Percentiles rank a stretch among this genome's conserved stretches.
phyloP scores from a whole-genome alignment of 2,888 invertebrate genomes.

The Drosophila mercatorum region DNA sequence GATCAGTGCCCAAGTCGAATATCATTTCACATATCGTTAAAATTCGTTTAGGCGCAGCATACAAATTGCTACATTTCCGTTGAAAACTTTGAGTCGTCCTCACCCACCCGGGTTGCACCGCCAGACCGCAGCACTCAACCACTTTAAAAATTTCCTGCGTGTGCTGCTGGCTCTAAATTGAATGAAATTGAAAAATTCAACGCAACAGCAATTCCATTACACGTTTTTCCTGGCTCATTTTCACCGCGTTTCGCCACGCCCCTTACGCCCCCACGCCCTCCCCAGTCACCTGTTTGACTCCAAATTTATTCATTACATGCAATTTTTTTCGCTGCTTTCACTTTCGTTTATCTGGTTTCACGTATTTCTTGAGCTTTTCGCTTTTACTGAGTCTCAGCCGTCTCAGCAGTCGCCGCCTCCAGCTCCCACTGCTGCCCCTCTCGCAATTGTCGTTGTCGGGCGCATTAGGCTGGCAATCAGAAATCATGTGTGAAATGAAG shows the following conservation, averaged over 20 bases:
- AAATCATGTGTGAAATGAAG: conserved; percentile 82
- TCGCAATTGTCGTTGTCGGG: conserved; percentile 23
- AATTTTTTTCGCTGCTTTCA: conserved; percentile 72
- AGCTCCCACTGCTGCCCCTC: not conserved
- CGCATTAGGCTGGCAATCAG: conserved; percentile 82
- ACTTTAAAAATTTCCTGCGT: conserved; percentile 59
- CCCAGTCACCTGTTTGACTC: conserved; percentile 37
- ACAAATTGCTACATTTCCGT: conserved; percentile 82
- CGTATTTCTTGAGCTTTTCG: conserved; percentile 49
- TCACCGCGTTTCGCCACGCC: conserved; percentile 61
- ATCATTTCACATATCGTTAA: conserved; percentile 83
- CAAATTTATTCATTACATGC: conserved; percentile 82
- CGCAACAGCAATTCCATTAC: conserved; percentile 79
- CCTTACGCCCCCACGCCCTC: conserved; percentile 7
- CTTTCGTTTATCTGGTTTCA: conserved; percentile 73
- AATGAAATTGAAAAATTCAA: conserved; percentile 83
- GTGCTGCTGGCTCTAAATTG: conserved; percentile 73
- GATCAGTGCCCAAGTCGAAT: conserved; percentile 74
- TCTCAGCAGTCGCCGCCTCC: not conserved
- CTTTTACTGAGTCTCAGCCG: conserved; percentile 46
- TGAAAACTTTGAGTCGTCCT: conserved; percentile 51
- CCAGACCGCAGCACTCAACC: conserved; percentile 33
- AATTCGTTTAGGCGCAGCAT: conserved; percentile 81
- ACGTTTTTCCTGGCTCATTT: conserved; percentile 76
- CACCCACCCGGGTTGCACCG: not conserved